Evolutionary conservation across 2,888 invertebrate genomes (phyloP), one percentile per base, ranked within the genome.

Genomic region (Sinelater perroti): DNA sequence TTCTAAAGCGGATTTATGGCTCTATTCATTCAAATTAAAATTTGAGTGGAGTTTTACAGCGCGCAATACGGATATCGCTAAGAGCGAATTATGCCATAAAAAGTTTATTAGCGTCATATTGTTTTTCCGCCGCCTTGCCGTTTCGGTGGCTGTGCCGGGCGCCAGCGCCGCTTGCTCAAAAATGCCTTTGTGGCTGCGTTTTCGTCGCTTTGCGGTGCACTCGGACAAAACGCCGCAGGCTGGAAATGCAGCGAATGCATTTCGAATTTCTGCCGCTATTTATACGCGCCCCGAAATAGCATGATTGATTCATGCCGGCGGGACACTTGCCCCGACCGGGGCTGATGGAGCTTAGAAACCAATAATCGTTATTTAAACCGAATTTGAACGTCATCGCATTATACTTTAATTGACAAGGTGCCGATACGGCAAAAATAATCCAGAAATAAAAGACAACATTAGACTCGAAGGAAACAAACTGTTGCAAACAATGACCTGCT

Each of bases 1-100:
- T 75, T 75, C 74, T 72, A 71, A 70, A 70, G 64, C 60, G 64
- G 66, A 76, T 76, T 76, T 76, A 76, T 71, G 67, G 66, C 70
- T 61, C 66, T 65, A 71, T 72, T 73, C 75, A 74, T 76, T 75
- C 75, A 75, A 75, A 76, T 76, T 76, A 75, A 76, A 76, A 75
- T 76, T 75, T 75, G 75, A 75, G 74, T 73, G 71, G 72, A 72
- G 70, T 69, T 70, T 67, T 70, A 73, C 70, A 68, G 62, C 57
- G 42, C 28, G 42, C 40, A 52, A 52, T 52, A 52, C 65, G 71
- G 70, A 65, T 55, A 62, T 64, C 45, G 66, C 63, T 65, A 64
- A 63, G 63, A 69, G 65, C 68, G 69, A 72, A 70, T 72, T 70
- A 69, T 64, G 65, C 66, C 66, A 65, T 64, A 67, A 69, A 70